Evolutionary conservation across 2,797 vertebrate genomes (phyloP), one percentile per base, ranked within the genome.

Genomic region (Eulemur mongoz): DNA sequence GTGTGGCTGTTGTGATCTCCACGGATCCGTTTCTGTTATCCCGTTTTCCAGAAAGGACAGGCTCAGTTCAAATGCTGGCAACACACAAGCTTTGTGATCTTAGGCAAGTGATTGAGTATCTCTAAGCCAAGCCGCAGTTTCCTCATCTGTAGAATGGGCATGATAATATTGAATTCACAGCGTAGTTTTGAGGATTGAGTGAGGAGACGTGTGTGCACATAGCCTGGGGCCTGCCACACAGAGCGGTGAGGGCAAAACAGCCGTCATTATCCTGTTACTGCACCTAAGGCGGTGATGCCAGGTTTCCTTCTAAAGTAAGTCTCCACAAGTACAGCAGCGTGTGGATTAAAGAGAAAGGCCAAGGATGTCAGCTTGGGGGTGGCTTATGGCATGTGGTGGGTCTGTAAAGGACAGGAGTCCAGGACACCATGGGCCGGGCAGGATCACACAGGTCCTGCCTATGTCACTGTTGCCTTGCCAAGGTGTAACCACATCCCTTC

Each of bases 351-450:
- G 80, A 63, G 52, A 25, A 52, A 23, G 22, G 30, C 38, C 22
- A 22, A 12, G 43, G 35, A 90, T 63, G 13, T 78, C 48, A 13
- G 65, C 72, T 38, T 7, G 25, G 25, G 35, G 40, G 12, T 5
- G 11, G 35, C 67, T 40, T 54, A 27, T 30, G 25, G 14, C 27
- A 11, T 6, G 0, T 22, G 57, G 57, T 30, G 1, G 63, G 12
- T 15, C 32, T 48, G 0, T 40, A 38, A 65, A 72, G 45, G 22
- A 7, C 63, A 48, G 17, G 38, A 45, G 20, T 54, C 43, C 32
- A 22, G 61, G 61, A 48, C 3, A 0, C 59, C 10, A 0, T 35
- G 65, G 86, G 14, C 75, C 61, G 18, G 48, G 54, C 5, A 0
- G 23, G 20, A 2, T 59, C 73, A 20, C 35, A 5, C 0, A 9